phyloP scores from a whole-genome alignment of 2,797 vertebrate genomes.

The Karalla daura region DNA sequence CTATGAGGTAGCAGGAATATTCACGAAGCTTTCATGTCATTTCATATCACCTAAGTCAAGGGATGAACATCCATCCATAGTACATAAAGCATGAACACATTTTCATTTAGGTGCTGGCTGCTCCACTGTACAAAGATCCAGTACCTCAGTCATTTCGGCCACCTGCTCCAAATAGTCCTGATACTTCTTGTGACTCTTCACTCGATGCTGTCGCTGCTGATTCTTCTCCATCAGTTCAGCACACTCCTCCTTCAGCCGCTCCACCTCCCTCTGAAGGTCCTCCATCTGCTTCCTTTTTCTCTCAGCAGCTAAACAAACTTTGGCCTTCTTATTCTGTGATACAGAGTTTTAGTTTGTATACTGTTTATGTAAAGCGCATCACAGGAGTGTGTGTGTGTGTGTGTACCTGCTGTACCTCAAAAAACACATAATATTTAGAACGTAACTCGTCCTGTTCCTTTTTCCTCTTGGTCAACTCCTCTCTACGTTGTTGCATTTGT shows the following conservation, averaged over 20 bases:
- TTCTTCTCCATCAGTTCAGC: constrained; percentile 60
- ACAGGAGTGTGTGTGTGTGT: neutral
- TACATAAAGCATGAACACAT: neutral
- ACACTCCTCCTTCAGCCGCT: constrained; percentile 71
- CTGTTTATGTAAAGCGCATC: neutral
- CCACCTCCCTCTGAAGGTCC: constrained; percentile 33
- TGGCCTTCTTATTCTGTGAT: constrained; percentile 76
- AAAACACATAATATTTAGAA: constrained; percentile 76
- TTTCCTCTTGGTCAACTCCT: constrained; percentile 69
- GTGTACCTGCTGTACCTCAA: constrained; percentile 77
- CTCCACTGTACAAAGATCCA: constrained; percentile 18
- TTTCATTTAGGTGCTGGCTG: neutral
- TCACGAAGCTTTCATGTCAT: neutral
- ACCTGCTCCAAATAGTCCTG: constrained; percentile 74
- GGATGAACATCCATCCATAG: too few relatives aligned
- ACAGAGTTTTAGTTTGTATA: neutral
- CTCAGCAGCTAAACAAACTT: constrained; percentile 36
- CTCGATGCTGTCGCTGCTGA: constrained; percentile 60
- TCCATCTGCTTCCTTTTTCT: constrained; percentile 58
- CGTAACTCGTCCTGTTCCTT: constrained; percentile 57
- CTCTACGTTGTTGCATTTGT: constrained; percentile 59
- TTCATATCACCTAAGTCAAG: too few relatives aligned
- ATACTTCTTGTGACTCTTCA: constrained; percentile 70
- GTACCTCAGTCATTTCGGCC: constrained; percentile 76
- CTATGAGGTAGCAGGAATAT: too few relatives aligned